These are phyloP conservation scores for Ancistrus triradiatus DNA, from an alignment of 2,113 vertebrate genomes.

Conservation along the genomic window DNA sequence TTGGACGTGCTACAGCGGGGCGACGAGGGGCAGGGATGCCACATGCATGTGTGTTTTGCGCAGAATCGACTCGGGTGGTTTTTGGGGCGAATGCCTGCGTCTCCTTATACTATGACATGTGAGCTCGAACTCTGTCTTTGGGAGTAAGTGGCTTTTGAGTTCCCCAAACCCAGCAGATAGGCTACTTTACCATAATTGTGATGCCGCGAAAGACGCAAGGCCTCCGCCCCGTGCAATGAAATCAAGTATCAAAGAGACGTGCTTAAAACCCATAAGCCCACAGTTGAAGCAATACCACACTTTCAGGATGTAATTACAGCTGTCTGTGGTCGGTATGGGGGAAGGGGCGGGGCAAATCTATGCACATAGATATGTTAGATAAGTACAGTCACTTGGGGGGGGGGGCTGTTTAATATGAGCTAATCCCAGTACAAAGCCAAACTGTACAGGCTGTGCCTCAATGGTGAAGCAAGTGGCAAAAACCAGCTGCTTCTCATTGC, in stretches of 20 bases:
- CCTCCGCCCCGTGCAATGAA: conserved; percentile 56
- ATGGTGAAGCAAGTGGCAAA: conserved; percentile 10
- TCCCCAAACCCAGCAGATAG: too few species aligned
- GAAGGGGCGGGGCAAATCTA: conserved; percentile 44
- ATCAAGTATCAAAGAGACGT: conserved; percentile 70
- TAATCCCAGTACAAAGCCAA: conserved; percentile 22
- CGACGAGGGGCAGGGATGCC: conserved; percentile 44
- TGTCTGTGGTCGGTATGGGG: conserved; percentile 61
- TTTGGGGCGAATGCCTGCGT: too few species aligned
- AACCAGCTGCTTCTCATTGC: conserved; percentile 24
- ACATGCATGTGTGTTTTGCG: conserved; percentile 26
- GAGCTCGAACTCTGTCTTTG: conserved; percentile 10
- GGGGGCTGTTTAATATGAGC: conserved; percentile 26
- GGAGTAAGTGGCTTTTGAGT: too few species aligned
- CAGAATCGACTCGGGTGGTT: too few species aligned
- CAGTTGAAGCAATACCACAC: conserved; percentile 60
- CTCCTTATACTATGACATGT: background rate
- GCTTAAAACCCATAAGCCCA: conserved; percentile 58
- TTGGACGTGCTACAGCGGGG: conserved; percentile 66
- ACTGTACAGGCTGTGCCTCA: conserved; percentile 14
- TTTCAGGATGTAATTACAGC: conserved; percentile 66
- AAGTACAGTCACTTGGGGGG: conserved; percentile 18
- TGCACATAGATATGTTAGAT: conserved; percentile 34
- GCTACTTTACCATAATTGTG: conserved; percentile 54
- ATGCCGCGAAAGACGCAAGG: conserved; percentile 58